Base-by-base conservation (phyloP, 2,888 invertebrate genomes). In the Tetropium fuscum region DNA sequence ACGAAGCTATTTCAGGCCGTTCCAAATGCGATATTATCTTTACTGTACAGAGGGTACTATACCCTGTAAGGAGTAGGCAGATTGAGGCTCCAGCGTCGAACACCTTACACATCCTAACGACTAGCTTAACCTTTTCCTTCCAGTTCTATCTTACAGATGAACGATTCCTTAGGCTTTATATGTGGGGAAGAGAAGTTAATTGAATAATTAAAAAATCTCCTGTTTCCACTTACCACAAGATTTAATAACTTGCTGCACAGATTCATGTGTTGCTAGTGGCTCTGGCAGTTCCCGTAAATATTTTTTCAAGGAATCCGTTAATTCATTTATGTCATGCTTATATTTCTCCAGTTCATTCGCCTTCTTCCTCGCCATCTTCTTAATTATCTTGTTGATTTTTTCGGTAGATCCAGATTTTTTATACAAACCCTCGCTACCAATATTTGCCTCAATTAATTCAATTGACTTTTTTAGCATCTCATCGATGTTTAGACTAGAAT, bases 281-380 rank as follows among this genome's bases (percentile, higher is more conserved):
- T 94, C 92, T 75, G 91, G 90, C 64, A 97, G 85, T 80, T 97
- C 97, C 16, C 95, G 85, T 83, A 98, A 94, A 85, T 97, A 97
- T 73, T 94, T 86, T 83, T 97, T 97, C 60, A 97, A 83, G 6
- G 95, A 90, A 34, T 96, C 95, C 3, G 95, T 92, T 67, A 97
- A 83, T 47, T 96, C 96, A 80, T 96, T 93, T 58, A 96, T 90
- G 78, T 97, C 96, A 49, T 88, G 87, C 53, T 69, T 75, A 51
- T 72, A 64, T 56, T 76, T 77, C 2, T 78, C 76, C 41, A 78
- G 49, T 6, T 79, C 75, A 20, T 63, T 63, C 3, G 72, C 56
- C 54, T 74, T 74, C 27, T 69, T 73, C 53, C 77, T 77, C 22
- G 58, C 64, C 51, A 78, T 54, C 60, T 77, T 78, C 55, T 76